Percentiles rank a stretch among this genome's conserved stretches.
Conservation (phyloP, 2,113 vertebrate species). For the Poeciliopsis prolifica region DNA sequence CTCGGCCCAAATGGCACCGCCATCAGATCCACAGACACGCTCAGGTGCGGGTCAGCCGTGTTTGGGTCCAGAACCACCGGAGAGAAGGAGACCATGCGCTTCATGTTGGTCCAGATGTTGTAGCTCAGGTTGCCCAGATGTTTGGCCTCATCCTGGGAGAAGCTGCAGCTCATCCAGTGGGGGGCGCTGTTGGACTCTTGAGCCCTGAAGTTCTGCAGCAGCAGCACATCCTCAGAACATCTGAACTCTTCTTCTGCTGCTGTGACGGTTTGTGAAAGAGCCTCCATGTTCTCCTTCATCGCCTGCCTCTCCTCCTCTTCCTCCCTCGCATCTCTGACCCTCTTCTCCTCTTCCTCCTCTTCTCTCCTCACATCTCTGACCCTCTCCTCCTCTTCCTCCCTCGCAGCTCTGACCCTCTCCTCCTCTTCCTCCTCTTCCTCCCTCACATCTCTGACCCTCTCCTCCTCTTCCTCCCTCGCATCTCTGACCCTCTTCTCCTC, state of each 20-base stretch:
- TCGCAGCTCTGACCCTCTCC: too few species aligned
- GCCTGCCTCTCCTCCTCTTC: background rate
- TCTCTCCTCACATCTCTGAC: too few species aligned
- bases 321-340: too few species aligned
- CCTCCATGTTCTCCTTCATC: slow-evolving; percentile 4
- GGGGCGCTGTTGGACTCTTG: background rate
- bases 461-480: too few species aligned
- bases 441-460: too few species aligned
- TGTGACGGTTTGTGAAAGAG: slow-evolving; percentile 5
- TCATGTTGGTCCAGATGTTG: background rate
- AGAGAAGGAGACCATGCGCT: background rate
- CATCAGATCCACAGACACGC: background rate
- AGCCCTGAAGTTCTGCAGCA: background rate
- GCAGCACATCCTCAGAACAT: background rate
- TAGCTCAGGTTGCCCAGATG: background rate
- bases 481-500: too few species aligned
- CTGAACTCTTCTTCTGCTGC: background rate
- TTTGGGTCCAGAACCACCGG: background rate
- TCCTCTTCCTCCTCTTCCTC: too few species aligned
- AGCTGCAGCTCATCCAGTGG: background rate
- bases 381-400: too few species aligned
- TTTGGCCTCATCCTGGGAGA: background rate
- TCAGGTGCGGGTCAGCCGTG: background rate
- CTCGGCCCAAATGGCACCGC: background rate
- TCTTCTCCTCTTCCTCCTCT: too few species aligned